Base-by-base conservation (phyloP, 2,113 vertebrate species). In the Origma solitaria region DNA sequence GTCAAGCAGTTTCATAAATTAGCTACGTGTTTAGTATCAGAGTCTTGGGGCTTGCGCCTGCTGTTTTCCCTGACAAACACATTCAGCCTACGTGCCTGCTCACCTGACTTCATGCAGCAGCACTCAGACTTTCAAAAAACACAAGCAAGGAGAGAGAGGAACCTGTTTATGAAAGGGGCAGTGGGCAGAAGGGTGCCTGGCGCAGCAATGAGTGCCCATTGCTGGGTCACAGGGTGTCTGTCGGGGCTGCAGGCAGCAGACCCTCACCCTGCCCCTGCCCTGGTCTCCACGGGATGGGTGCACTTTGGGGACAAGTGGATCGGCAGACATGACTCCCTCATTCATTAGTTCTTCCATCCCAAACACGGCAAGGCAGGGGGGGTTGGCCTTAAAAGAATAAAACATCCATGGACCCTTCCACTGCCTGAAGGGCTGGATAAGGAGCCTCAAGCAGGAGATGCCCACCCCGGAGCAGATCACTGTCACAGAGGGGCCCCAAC, bases 281-380 rank as follows among this genome's bases (percentile, higher is more conserved):
- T 10, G 9, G 13, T 23, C 40, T 57, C 54, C 0, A 0, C 1
- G 6, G 54, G 37, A 71, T 3, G 4, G 1, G 10, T 0, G 0
- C 0, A 1, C 38, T 62, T 7, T 19, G 40, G 16, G 50, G 47
- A 61, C 27, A 16, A n/a, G 49, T 0, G 1, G 12, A 60, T 57
- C 60, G 13, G 14, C 69, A 61, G 24, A 31, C 17, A 6, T 1
- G 18, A 16, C 10, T 56, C 25, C 42, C 24, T 7, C 11, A 5
- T 60, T 73, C 11, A 0, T 3, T 15, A 31, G 20, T 38, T 69
- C 42, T 53, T 81, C 40, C 40, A 56, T 8, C 27, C 33, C 10
- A 56, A 82, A 13, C 28, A 5, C 0, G 1, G n/a, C 24, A 40
- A 15, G 22, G 10, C 17, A 38, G 6, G 7, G 0, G 15, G 28